phyloP scores from a whole-genome alignment of 2,797 vertebrate species.

The Gila robusta region DNA sequence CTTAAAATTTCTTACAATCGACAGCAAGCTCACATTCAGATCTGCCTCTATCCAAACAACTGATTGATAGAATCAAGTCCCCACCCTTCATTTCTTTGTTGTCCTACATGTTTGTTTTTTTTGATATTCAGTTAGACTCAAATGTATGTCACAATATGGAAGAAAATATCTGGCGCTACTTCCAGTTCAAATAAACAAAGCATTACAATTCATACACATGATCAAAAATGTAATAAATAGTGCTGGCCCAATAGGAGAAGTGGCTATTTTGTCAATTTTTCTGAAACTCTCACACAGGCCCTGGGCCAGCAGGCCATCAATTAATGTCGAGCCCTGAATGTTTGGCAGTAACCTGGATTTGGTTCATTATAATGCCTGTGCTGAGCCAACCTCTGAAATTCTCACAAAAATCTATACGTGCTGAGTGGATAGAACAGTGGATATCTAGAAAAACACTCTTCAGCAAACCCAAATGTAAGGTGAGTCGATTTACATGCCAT shows the following conservation, averaged over 20 bases:
- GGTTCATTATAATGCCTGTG: background rate
- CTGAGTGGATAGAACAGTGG: background rate
- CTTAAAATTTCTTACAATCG: background rate
- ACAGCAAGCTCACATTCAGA: background rate
- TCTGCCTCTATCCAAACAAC: background rate
- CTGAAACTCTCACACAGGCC: background rate
- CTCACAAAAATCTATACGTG: slow-evolving; percentile 8
- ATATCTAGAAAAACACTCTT: background rate
- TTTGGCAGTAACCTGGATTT: background rate
- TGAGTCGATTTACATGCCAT: background rate
- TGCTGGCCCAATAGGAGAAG: background rate
- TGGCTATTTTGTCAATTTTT: background rate
- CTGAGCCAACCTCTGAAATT: slow-evolving; percentile 11
- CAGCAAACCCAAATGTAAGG: background rate
- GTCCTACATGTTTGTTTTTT: no score
- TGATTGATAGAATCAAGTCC: background rate
- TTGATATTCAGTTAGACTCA: background rate
- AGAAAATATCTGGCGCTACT: background rate
- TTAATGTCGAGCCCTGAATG: background rate
- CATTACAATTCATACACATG: background rate
- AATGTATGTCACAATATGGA: background rate
- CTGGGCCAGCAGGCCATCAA: slow-evolving; percentile 7
- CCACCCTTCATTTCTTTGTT: background rate
- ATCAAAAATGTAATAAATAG: background rate
- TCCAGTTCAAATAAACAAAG: background rate